Percentiles rank a stretch among this genome's conserved stretches.
Conservation (phyloP, 2,888 invertebrate species). For the Dione juno region DNA sequence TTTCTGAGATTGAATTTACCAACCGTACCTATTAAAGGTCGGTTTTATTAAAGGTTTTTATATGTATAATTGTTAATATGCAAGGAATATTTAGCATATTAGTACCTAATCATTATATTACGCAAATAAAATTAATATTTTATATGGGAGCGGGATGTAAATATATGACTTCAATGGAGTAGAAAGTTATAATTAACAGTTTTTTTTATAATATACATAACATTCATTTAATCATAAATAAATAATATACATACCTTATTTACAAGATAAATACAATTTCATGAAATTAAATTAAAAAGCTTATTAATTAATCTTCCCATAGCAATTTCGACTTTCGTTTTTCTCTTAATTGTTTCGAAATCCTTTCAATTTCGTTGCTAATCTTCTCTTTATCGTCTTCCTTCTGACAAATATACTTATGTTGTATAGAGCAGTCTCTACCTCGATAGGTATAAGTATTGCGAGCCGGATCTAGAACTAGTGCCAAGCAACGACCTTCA, state of each 20-base stretch:
- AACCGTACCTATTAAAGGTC: no score
- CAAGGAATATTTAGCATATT: no score
- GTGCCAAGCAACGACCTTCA: slow-evolving; percentile 88
- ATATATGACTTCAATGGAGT: no score
- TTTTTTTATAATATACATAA: no score
- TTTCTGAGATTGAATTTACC: no score
- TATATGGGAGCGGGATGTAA: no score
- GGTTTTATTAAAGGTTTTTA: no score
- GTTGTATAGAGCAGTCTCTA: slow-evolving; percentile 87
- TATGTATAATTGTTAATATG: no score
- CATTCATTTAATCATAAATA: background rate
- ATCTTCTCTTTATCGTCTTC: slow-evolving; percentile 82
- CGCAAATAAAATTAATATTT: no score
- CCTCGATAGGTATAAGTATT: slow-evolving; percentile 87
- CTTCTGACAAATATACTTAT: slow-evolving; percentile 89
- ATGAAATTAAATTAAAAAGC: no score
- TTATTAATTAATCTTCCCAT: slow-evolving; percentile 32
- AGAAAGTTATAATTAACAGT: no score
- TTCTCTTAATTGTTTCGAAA: slow-evolving; percentile 58
- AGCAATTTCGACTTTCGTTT: slow-evolving; percentile 29
- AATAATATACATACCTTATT: background rate
- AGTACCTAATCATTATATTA: no score
- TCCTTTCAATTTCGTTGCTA: slow-evolving; percentile 85
- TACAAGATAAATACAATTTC: background rate
- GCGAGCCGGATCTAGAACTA: slow-evolving; percentile 85